Percentiles rank a stretch among this genome's conserved stretches.
Evolutionary conservation across 2,888 invertebrate species (phyloP).

Genomic region (Pseudococcus longispinus): DNA sequence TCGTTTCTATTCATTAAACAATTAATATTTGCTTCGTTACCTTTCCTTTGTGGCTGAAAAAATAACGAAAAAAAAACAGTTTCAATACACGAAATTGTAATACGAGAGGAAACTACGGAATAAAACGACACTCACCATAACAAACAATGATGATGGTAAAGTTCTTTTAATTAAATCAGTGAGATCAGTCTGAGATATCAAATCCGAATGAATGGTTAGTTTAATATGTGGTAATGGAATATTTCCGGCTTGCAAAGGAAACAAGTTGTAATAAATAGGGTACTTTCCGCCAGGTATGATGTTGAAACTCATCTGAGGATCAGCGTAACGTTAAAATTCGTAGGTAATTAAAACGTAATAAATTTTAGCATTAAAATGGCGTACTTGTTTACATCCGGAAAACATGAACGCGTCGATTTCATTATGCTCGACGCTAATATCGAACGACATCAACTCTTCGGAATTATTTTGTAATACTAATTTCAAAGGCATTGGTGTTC

Average conservation of each 20-base stretch:
- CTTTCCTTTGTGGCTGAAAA: constrained; percentile 22
- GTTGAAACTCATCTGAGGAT: constrained; percentile 63
- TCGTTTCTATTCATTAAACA: not conserved
- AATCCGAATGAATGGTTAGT: constrained; percentile 48
- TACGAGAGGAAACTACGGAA: not conserved
- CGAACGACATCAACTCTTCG: constrained; percentile 74
- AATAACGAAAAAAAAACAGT: not conserved
- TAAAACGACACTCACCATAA: constrained; percentile 43
- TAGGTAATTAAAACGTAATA: not conserved
- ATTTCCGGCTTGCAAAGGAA: constrained; percentile 78
- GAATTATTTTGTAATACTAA: constrained; percentile 76
- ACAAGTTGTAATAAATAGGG: constrained; percentile 77
- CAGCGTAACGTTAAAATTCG: constrained; percentile 20
- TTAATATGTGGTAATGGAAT: constrained; percentile 71
- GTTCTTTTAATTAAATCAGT: constrained; percentile 47
- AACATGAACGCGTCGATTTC: constrained; percentile 86
- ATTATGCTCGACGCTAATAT: constrained; percentile 78
- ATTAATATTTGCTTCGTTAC: constrained; percentile 28
- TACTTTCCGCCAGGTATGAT: constrained; percentile 70
- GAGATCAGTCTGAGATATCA: constrained; percentile 47
- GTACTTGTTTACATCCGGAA: constrained; percentile 89
- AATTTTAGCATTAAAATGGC: constrained; percentile 24
- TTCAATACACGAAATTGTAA: not conserved
- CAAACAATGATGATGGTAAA: constrained; percentile 48
- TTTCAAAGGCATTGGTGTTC: constrained; percentile 71